Percentiles rank a stretch among this genome's conserved stretches.
Conservation (phyloP, 2,113 vertebrate genomes). For the Trogon surrucura region DNA sequence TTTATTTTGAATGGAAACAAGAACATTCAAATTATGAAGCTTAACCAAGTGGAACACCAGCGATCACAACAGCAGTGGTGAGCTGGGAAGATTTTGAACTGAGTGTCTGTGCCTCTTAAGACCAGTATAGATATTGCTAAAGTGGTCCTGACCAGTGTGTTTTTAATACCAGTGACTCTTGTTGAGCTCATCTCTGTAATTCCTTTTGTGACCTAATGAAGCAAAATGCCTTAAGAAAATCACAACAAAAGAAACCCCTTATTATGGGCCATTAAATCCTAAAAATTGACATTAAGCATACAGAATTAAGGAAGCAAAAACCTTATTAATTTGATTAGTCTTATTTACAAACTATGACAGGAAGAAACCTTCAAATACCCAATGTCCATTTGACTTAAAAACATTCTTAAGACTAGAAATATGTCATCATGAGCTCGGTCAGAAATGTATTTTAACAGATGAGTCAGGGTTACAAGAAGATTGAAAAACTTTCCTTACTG, state of each 20-base stretch:
- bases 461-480: neutral
- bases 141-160: neutral
- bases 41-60: neutral
- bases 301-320: neutral
- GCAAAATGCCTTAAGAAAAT: neutral
- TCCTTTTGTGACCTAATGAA: constrained; percentile 12
- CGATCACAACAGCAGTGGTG: neutral
- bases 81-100: neutral
- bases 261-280: neutral
- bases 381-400: neutral
- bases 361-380: neutral
- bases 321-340: neutral
- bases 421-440: neutral
- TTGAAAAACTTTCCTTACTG: neutral
- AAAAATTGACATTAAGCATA: neutral
- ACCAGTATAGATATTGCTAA: neutral
- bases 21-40: neutral
- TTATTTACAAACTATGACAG: neutral
- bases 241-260: neutral
- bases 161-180: neutral
- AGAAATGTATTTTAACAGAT: neutral
- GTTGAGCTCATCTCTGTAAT: constrained; percentile 6
- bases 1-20: neutral
- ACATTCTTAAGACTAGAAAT: neutral
- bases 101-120: neutral